Evolutionary conservation across 53 echinoderm and acorn worm species (phyloP), one percentile per base, ranked within the genome.

Genomic region (Paelopatides confundens): DNA sequence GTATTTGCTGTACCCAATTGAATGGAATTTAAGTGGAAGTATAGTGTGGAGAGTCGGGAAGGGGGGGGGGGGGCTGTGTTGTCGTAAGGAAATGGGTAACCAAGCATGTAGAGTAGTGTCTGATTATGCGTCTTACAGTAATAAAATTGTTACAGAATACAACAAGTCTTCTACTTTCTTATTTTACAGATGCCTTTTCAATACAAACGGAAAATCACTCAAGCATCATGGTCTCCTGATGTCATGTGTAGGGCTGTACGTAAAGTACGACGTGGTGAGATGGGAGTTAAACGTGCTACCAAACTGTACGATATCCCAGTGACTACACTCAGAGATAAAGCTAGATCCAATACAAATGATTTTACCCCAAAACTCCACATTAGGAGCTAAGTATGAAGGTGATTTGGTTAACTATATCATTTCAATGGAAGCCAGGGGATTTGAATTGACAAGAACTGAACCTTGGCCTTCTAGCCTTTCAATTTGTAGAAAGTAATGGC

Each of bases 401-500:
- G 49, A 43, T 31, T 48, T 77, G 24, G 77, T 77, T 43, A 24
- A 77, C 8, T 70, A 2, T 70, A 0, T 70, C 12, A 21, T 70
- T 0, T 29, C 0, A 10, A 70, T 70, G 2, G 40, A 34, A n/a
- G n/a, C n/a, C n/a, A n/a, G n/a, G n/a, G n/a, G n/a, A n/a, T n/a
- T n/a, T n/a, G n/a, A n/a, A n/a, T 38, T 70, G 17, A 5, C 71
- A 30, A 69, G 47, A 27, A 86, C n/a, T 29, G 11, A 35, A 49
- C 23, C 17, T 86, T 4, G 28, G 46, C 17, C 10, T 18, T 43
- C n/a, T 69, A 1, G 89, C 89, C n/a, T 82, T 84, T 82, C 51
- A 89, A 70, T 89, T 89, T 89, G 85, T 58, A n/a, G 89, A 48
- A 53, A 71, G 85, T 23, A 89, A 89, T 67, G 66, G 58, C 35